Evolutionary conservation across 2,888 invertebrate genomes (phyloP).

Genomic region (Lampropteryx suffumata): DNA sequence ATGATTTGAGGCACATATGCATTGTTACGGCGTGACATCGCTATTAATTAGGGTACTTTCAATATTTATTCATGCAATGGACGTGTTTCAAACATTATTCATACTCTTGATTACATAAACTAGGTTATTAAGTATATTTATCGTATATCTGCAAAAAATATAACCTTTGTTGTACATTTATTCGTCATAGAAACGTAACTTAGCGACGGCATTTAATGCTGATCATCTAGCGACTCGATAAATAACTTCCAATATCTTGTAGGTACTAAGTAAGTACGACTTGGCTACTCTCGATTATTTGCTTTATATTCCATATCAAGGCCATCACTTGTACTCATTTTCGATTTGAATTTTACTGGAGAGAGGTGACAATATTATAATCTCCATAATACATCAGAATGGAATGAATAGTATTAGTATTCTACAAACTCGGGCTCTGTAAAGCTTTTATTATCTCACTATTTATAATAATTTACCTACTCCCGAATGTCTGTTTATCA

Average conservation of each 20-base stretch:
- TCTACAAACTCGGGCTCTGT: slow-evolving; percentile 52
- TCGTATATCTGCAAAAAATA: slow-evolving; percentile 80
- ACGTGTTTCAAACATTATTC: slow-evolving; percentile 62
- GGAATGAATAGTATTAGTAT: slow-evolving; percentile 67
- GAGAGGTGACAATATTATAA: slow-evolving; percentile 38
- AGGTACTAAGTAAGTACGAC: slow-evolving; percentile 40
- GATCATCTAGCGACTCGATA: slow-evolving; percentile 63
- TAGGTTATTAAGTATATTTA: slow-evolving; percentile 46
- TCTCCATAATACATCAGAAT: slow-evolving; percentile 51
- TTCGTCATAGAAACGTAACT: slow-evolving; percentile 56
- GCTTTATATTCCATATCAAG: slow-evolving; percentile 64
- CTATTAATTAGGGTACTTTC: slow-evolving; percentile 54
- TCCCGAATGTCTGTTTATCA: slow-evolving; percentile 41
- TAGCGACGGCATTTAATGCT: slow-evolving; percentile 69
- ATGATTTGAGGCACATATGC: slow-evolving; percentile 74
- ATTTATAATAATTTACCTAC: slow-evolving; percentile 45
- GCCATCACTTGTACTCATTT: slow-evolving; percentile 77
- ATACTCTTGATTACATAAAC: slow-evolving; percentile 61
- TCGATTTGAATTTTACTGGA: slow-evolving; percentile 55
- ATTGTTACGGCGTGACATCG: slow-evolving; percentile 55
- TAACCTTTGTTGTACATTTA: slow-evolving; percentile 66
- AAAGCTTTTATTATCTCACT: slow-evolving; percentile 63
- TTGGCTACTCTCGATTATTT: slow-evolving; percentile 53
- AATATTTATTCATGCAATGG: slow-evolving; percentile 62
- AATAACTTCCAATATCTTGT: slow-evolving; percentile 54